Evolutionary conservation across 2,888 invertebrate genomes (phyloP).

Genomic region (Amitus sp.): DNA sequence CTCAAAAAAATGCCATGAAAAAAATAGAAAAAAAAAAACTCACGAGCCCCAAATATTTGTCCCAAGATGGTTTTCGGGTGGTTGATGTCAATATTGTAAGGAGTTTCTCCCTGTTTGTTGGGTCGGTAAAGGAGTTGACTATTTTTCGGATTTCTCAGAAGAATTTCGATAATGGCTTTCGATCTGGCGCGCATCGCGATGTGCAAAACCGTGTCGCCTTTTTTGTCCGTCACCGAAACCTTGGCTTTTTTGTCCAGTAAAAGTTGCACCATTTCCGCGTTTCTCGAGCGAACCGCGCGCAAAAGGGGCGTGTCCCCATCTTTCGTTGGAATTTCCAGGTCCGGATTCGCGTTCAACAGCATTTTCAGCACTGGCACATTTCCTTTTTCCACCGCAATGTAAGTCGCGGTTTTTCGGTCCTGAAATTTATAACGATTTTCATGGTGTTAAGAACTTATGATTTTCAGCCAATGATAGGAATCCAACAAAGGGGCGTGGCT

Average conservation of each 20-base stretch:
- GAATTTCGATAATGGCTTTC: slow-evolving; percentile 91
- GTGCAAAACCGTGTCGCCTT: slow-evolving; percentile 95
- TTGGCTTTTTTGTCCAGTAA: slow-evolving; percentile 92
- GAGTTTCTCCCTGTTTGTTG: slow-evolving; percentile 94
- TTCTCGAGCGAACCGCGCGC: slow-evolving; percentile 90
- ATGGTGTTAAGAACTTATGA: no score
- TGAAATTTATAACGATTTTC: slow-evolving; percentile 50
- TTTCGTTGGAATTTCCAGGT: slow-evolving; percentile 92
- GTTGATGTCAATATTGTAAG: slow-evolving; percentile 96
- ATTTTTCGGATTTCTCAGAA: slow-evolving; percentile 95
- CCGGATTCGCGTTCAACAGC: slow-evolving; percentile 89
- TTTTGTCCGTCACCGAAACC: slow-evolving; percentile 88
- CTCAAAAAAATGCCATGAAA: neutral
- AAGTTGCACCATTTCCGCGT: slow-evolving; percentile 90
- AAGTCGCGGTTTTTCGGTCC: slow-evolving; percentile 95
- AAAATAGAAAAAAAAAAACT: slow-evolving; percentile 50
- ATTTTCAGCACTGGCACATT: slow-evolving; percentile 86
- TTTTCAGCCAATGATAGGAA: no score
- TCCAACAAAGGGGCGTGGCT: no score
- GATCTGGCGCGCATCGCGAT: slow-evolving; percentile 95
- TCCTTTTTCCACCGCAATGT: slow-evolving; percentile 96
- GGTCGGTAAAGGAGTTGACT: slow-evolving; percentile 94
- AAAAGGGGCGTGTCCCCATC: slow-evolving; percentile 95
- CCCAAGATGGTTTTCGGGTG: slow-evolving; percentile 95
- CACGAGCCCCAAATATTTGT: slow-evolving; percentile 93